Evolutionary conservation across 2,888 invertebrate species (phyloP).

Genomic region (Diaprepes abbreviatus): DNA sequence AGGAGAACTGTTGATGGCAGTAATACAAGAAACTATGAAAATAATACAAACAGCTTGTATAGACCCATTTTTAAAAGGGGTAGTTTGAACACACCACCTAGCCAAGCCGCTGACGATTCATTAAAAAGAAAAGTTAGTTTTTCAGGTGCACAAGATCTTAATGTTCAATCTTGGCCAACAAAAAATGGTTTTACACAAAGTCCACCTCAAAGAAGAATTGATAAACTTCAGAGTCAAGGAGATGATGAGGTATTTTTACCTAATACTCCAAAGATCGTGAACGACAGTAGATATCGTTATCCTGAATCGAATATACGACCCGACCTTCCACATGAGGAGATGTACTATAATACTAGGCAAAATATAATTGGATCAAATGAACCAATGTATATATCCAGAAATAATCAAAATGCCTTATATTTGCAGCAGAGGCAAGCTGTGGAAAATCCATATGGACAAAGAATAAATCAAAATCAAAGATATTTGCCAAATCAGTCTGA

Average conservation of each 20-base stretch:
- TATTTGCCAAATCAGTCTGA: slow-evolving; percentile 24
- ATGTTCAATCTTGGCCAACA: slow-evolving; percentile 67
- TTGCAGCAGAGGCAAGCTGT: slow-evolving; percentile 32
- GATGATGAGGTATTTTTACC: slow-evolving; percentile 65
- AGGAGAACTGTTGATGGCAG: slow-evolving; percentile 55
- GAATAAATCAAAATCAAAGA: slow-evolving; percentile 1
- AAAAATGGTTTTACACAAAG: slow-evolving; percentile 67
- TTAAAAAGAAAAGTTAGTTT: slow-evolving; percentile 71
- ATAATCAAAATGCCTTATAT: slow-evolving; percentile 41
- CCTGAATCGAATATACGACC: slow-evolving; percentile 19
- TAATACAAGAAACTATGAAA: slow-evolving; percentile 44
- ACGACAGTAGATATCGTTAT: slow-evolving; percentile 18
- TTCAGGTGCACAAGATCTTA: slow-evolving; percentile 58
- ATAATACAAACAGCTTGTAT: slow-evolving; percentile 53
- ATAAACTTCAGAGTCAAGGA: slow-evolving; percentile 55
- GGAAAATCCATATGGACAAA: slow-evolving; percentile 36
- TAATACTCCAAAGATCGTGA: slow-evolving; percentile 27
- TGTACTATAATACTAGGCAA: slow-evolving; percentile 49
- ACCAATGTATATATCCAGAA: slow-evolving; percentile 30
- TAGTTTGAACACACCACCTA: slow-evolving; percentile 65
- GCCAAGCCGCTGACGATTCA: slow-evolving; percentile 62
- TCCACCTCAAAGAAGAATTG: slow-evolving; percentile 62
- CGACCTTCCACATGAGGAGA: slow-evolving; percentile 40
- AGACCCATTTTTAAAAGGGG: slow-evolving; percentile 71
- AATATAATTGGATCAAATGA: slow-evolving; percentile 31